Evolutionary conservation across 2,797 vertebrate species (phyloP).

Genomic region (Synaphobranchus kaupii): DNA sequence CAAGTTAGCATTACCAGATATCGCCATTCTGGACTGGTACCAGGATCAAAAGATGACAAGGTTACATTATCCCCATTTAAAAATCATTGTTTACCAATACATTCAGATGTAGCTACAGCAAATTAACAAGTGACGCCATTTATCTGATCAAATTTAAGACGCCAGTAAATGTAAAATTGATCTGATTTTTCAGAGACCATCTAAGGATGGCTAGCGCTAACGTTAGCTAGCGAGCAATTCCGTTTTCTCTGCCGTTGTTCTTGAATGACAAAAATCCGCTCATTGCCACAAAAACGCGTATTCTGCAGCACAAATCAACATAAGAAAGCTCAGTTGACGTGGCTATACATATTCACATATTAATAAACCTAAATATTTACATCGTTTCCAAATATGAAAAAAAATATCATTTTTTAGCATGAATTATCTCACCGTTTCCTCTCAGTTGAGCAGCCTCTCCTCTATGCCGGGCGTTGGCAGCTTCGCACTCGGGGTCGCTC

Average conservation of each 20-base stretch:
- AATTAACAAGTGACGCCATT: neutral
- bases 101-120: neutral
- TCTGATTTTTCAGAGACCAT: neutral
- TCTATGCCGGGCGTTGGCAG: constrained; percentile 75
- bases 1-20: neutral
- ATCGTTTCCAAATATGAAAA: neutral
- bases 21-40: constrained; percentile 12
- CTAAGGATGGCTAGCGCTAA: neutral
- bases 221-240: constrained; percentile 6
- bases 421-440: constrained; percentile 50
- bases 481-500: constrained; percentile 41
- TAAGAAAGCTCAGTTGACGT: neutral
- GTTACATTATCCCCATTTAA: neutral
- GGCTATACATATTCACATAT: neutral
- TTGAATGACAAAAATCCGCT: constrained; percentile 2
- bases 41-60: neutral
- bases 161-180: neutral
- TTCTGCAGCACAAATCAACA: neutral
- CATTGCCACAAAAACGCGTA: neutral
- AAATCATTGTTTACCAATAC: neutral
- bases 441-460: constrained; percentile 47
- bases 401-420: neutral
- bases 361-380: neutral
- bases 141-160: neutral
- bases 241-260: constrained; percentile 19